These are phyloP conservation scores for Phyllotis vaccarum DNA, from an alignment of 2,797 vertebrate genomes.

Conservation along the genomic window DNA sequence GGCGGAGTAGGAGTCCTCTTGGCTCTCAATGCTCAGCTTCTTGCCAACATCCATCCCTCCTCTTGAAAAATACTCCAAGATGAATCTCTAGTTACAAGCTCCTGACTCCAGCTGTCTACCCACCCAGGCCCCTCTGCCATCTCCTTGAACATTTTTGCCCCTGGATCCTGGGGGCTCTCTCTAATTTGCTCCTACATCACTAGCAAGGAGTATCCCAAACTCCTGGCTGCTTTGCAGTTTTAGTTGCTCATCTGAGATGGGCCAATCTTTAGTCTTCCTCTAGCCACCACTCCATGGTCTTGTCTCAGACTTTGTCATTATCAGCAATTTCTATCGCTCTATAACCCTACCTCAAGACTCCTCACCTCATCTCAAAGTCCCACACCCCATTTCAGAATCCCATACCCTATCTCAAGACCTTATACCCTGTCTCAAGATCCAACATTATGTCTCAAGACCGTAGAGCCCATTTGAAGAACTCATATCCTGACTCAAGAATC, in stretches of 20 bases:
- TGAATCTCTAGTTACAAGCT: neutral
- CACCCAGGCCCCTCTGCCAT: neutral
- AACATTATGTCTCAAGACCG: neutral
- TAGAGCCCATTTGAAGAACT: neutral
- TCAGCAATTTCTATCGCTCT: neutral
- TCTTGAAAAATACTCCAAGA: neutral
- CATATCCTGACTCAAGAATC: neutral
- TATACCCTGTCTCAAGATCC: neutral
- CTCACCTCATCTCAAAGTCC: neutral
- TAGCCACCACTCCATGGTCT: neutral
- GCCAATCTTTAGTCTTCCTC: neutral
- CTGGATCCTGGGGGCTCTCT: neutral
- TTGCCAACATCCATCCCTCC: neutral
- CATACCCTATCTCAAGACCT: neutral
- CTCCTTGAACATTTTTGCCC: neutral
- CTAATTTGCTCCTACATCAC: neutral
- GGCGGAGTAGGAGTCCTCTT: neutral
- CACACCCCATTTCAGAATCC: too few relatives aligned
- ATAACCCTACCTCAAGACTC: neutral
- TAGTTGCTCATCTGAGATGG: neutral
- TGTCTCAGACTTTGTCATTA: neutral
- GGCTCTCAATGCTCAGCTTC: neutral
- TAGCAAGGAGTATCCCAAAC: neutral
- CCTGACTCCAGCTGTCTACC: accelerated
- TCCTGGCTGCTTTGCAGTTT: neutral